Evolutionary conservation across 2,888 invertebrate genomes (phyloP), one percentile per base, ranked within the genome.

Genomic region (Thera obeliscata): DNA sequence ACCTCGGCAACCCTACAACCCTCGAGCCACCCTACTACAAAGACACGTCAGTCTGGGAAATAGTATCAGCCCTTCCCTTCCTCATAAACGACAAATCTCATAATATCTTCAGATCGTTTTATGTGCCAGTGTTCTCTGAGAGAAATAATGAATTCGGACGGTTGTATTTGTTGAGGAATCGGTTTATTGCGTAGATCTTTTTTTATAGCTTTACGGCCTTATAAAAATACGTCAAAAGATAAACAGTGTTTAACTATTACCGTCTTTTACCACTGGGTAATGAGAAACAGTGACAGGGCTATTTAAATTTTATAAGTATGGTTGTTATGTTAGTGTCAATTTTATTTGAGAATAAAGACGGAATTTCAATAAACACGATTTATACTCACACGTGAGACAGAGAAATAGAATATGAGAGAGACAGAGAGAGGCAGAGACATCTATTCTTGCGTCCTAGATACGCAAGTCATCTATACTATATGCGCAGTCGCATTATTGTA

Each of bases 71-170:
- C 36, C 94, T 96, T 2, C 95, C 95, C 61, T 97, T 98, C 88
- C 85, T 98, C 61, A 96, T 98, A 88, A 89, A 96, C 0, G 94
- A 95, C 54, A 96, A 95, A 90, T 98, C 98, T 0, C 95, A 96
- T 83, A 91, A 91, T 75, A 87, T 98, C 61, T 96, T 97, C 77
- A 94, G 98, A 82, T 97, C 98, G 3, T 98, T 98, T 86, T 98
- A 97, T 88, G 94, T 98, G 85, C 98, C 98, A 57, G 95, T 96
- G 80, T 76, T 97, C 36, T 96, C 96, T 9, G 94, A 95, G 76
- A 94, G 94, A 76, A 95, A 95, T 82, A 95, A 95, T 61, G 94
- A 94, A 12, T 97, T 95, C 81, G 96, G 95, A 5, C 95, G 95
- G 76, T 95, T 97, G 80, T 96, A 96, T 89, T 93, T 98, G 69